Evolutionary conservation across 2,797 vertebrate species (phyloP).

Genomic region (Dallia pectoralis): DNA sequence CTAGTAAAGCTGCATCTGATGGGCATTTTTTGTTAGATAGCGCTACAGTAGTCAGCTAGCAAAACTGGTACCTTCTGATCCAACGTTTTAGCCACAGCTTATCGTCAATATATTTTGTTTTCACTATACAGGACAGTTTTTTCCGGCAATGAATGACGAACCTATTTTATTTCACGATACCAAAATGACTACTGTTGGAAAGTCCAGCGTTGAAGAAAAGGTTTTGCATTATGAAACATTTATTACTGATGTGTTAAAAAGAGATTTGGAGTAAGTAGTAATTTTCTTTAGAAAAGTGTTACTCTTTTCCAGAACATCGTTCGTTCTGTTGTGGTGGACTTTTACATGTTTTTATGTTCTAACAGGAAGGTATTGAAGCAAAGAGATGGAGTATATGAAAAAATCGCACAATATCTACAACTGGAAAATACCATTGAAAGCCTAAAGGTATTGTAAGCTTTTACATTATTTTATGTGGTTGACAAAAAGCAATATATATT

Average conservation of each 20-base stretch:
- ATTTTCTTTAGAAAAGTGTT: neutral
- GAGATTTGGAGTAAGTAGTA: constrained; percentile 78
- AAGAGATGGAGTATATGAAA: constrained; percentile 85
- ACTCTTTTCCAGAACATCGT: neutral
- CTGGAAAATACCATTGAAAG: constrained; percentile 83
- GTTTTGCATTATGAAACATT: constrained; percentile 84
- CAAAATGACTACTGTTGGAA: constrained; percentile 43
- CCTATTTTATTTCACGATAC: neutral
- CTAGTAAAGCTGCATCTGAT: no score
- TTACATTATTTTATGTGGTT: neutral
- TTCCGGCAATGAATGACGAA: neutral
- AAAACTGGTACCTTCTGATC: no score
- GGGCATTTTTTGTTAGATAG: neutral
- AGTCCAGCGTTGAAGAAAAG: constrained; percentile 66
- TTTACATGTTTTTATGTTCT: constrained; percentile 17
- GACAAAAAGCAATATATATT: neutral
- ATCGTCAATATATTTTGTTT: neutral
- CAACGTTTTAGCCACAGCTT: neutral
- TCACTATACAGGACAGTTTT: neutral
- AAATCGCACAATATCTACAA: constrained; percentile 85
- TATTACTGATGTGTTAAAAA: constrained; percentile 80
- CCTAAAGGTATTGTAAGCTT: constrained; percentile 75
- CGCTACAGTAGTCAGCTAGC: no score
- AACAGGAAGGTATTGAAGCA: constrained; percentile 82
- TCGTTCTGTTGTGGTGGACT: neutral